Evolutionary conservation across 2,113 vertebrate genomes (phyloP).

Genomic region (Brevimyrus niger): DNA sequence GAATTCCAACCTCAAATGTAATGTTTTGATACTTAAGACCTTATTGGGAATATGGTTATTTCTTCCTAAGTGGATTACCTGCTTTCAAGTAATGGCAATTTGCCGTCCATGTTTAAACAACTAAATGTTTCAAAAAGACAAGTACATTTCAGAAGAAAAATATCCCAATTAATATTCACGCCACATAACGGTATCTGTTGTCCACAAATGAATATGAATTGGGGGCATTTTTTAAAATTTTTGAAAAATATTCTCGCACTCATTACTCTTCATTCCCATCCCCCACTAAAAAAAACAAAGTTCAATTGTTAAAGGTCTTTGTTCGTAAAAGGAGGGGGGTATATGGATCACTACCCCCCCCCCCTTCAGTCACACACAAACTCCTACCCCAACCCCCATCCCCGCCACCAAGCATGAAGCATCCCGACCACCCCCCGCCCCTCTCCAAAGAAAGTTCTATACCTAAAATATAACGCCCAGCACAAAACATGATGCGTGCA

Average conservation of each 20-base stretch:
- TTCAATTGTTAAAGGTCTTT: conserved; percentile 47
- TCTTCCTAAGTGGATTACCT: background rate
- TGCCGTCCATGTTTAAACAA: background rate
- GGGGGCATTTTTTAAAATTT: background rate
- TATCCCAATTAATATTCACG: background rate
- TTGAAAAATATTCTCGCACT: conserved; percentile 9
- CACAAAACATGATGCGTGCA: background rate
- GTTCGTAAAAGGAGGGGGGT: conserved; percentile 30
- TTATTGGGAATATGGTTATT: background rate
- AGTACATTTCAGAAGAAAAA: background rate
- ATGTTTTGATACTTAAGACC: background rate
- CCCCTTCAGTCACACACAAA: conserved; percentile 19
- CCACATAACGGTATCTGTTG: background rate
- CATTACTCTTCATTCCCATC: conserved; percentile 11
- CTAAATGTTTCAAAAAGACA: background rate
- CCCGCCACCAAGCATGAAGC: too few species aligned
- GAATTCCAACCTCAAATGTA: background rate
- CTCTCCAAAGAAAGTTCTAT: background rate
- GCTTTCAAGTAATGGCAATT: background rate
- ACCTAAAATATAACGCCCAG: background rate
- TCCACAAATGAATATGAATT: background rate
- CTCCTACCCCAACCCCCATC: background rate
- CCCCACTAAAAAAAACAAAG: conserved; percentile 30
- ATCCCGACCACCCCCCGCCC: background rate
- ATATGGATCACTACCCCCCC: conserved; percentile 24